Conservation (phyloP, 2,113 vertebrate species). For the Salvelinus namaycush region DNA sequence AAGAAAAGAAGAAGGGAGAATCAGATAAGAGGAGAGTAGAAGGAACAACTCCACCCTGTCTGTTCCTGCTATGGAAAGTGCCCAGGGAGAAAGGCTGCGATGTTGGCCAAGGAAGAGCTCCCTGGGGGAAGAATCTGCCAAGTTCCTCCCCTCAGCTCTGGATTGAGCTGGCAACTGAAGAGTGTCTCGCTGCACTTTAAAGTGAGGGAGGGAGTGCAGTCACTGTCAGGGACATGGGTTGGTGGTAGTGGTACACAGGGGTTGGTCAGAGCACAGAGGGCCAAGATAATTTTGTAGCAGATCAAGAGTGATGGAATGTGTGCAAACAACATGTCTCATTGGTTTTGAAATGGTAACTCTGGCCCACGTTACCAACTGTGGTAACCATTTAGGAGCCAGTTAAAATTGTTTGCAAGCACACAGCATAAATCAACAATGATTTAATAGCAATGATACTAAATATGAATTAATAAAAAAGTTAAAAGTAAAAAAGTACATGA, state of each 20-base stretch:
- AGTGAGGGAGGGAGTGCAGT: slow-evolving; percentile 6
- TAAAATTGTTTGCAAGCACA: background rate
- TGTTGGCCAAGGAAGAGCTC: slow-evolving; percentile 61
- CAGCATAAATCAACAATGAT: background rate
- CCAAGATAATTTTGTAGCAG: slow-evolving; percentile 5
- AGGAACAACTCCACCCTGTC: slow-evolving; percentile 25
- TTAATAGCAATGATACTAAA: background rate
- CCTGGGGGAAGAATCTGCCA: slow-evolving; percentile 43
- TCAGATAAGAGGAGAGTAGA: background rate
- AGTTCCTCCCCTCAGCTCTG: slow-evolving; percentile 16
- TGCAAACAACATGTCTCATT: background rate
- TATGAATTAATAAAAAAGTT: no score
- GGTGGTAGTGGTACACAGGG: background rate
- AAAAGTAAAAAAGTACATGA: background rate
- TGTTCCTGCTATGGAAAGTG: slow-evolving; percentile 25
- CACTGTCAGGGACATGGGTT: slow-evolving; percentile 19
- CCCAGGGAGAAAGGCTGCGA: slow-evolving; percentile 46
- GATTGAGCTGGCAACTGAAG: slow-evolving; percentile 37
- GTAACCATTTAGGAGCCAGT: background rate
- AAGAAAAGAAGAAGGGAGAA: background rate
- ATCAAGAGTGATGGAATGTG: background rate
- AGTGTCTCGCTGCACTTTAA: slow-evolving; percentile 4
- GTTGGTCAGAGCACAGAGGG: slow-evolving; percentile 6
- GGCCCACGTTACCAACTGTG: background rate
- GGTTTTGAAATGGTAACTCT: background rate